phyloP scores from a whole-genome alignment of 2,888 invertebrate species.

The Sisyra nigra region DNA sequence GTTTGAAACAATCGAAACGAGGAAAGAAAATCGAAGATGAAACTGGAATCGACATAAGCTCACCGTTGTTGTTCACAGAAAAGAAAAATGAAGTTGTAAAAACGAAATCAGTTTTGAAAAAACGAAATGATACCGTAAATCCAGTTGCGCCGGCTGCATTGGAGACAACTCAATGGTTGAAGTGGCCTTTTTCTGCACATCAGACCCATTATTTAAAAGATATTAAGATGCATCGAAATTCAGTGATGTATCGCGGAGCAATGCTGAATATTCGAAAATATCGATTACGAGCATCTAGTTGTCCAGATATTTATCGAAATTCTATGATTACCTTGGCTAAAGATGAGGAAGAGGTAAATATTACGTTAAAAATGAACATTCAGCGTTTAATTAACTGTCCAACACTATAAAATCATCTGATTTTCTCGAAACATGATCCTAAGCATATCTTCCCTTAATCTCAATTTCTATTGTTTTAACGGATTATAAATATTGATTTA shows the following conservation, averaged over 20 bases:
- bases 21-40: conserved; percentile 2
- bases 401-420: background rate
- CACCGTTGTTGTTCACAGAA: conserved; percentile 12
- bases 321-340: conserved; percentile 75
- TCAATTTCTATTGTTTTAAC: too few species aligned
- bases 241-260: conserved; percentile 73
- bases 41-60: conserved; percentile 6
- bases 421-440: background rate
- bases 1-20: conserved; percentile 28
- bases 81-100: conserved; percentile 6
- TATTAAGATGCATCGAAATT: conserved; percentile 57
- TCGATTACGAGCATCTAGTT: conserved; percentile 69
- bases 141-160: background rate
- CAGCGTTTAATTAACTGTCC: conserved; percentile 3
- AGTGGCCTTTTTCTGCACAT: conserved; percentile 31
- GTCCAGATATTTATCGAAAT: conserved; percentile 79
- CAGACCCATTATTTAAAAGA: conserved; percentile 57
- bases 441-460: too few species aligned
- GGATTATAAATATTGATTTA: too few species aligned
- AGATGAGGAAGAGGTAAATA: conserved; percentile 53
- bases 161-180: conserved; percentile 29
- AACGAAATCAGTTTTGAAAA: background rate
- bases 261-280: conserved; percentile 71
- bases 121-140: background rate
- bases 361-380: background rate